Evolutionary conservation across 2,113 vertebrate species (phyloP).

Genomic region (Periophthalmus modestus): DNA sequence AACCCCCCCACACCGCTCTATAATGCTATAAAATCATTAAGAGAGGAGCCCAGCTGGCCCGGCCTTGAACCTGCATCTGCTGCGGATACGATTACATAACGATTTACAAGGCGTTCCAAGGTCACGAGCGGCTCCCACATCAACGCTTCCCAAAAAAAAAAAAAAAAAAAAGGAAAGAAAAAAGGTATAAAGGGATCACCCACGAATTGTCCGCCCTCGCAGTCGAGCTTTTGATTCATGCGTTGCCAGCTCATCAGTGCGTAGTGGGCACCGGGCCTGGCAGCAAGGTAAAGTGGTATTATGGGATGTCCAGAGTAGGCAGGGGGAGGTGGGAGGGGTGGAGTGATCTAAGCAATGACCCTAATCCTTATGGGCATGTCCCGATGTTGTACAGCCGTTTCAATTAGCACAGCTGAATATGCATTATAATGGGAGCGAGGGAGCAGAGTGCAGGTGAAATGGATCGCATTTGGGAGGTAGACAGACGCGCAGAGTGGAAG

Average conservation of each 20-base stretch:
- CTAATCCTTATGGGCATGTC: constrained; percentile 30
- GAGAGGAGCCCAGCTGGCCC: neutral
- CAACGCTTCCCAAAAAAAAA: constrained; percentile 29
- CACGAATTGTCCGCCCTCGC: constrained; percentile 58
- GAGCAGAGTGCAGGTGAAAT: constrained; percentile 14
- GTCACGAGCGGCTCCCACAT: constrained; percentile 42
- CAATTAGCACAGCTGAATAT: constrained; percentile 14
- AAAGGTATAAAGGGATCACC: constrained; percentile 27
- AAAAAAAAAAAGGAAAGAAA: neutral
- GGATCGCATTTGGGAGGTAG: constrained; percentile 10
- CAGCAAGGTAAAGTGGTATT: constrained; percentile 53
- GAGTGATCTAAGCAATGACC: constrained; percentile 6
- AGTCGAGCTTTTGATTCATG: constrained; percentile 51
- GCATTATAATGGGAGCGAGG: neutral
- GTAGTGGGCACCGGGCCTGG: constrained; percentile 49
- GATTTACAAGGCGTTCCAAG: constrained; percentile 18
- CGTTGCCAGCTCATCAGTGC: constrained; percentile 54
- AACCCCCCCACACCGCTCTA: neutral
- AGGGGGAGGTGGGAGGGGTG: constrained; percentile 15
- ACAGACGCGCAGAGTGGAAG: neutral
- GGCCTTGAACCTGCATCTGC: constrained; percentile 21
- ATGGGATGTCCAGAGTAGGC: constrained; percentile 21
- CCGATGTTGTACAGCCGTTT: constrained; percentile 22
- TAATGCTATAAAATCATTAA: neutral
- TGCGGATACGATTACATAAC: constrained; percentile 53